Conservation (phyloP, 2,888 invertebrate genomes). For the Lithodes maja region DNA sequence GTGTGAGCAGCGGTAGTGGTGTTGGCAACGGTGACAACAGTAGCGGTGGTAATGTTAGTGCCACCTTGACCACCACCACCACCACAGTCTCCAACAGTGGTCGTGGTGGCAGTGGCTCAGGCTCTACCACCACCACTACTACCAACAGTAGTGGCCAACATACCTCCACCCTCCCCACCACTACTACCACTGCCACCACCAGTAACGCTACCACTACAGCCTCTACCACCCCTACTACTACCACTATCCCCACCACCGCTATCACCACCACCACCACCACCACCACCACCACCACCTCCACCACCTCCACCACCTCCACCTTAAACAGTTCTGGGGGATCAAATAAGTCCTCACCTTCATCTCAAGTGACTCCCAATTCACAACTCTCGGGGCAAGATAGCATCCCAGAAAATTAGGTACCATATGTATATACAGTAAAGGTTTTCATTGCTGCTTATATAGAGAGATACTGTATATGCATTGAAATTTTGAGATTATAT, state of each 20-base stretch:
- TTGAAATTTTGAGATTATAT: slow-evolving; percentile 1
- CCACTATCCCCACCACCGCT: slow-evolving; percentile 26
- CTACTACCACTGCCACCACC: not conserved
- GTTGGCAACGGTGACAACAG: slow-evolving; percentile 2
- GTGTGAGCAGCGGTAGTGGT: slow-evolving; percentile 39
- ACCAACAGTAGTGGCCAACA: slow-evolving; percentile 3
- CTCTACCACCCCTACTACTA: slow-evolving; percentile 24
- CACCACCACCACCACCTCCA: slow-evolving; percentile 19
- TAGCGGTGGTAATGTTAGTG: not conserved
- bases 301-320: slow-evolving; percentile 33
- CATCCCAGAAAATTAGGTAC: slow-evolving; percentile 44
- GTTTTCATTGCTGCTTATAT: not conserved
- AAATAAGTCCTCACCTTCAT: slow-evolving; percentile 47
- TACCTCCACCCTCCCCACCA: not conserved
- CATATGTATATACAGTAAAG: not conserved
- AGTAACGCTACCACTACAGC: slow-evolving; percentile 21
- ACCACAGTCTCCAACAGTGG: slow-evolving; percentile 19
- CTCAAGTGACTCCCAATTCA: slow-evolving; percentile 48
- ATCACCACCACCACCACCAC: slow-evolving; percentile 36
- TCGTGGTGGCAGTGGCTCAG: slow-evolving; percentile 10
- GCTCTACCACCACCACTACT: not conserved
- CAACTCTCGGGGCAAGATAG: slow-evolving; percentile 44
- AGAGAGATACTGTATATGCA: slow-evolving; percentile 35
- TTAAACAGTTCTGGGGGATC: slow-evolving; percentile 28
- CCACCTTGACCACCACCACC: slow-evolving; percentile 22